phyloP scores from a whole-genome alignment of 35 echinoderm and acorn worm species.

The Apostichopus japonicus region DNA sequence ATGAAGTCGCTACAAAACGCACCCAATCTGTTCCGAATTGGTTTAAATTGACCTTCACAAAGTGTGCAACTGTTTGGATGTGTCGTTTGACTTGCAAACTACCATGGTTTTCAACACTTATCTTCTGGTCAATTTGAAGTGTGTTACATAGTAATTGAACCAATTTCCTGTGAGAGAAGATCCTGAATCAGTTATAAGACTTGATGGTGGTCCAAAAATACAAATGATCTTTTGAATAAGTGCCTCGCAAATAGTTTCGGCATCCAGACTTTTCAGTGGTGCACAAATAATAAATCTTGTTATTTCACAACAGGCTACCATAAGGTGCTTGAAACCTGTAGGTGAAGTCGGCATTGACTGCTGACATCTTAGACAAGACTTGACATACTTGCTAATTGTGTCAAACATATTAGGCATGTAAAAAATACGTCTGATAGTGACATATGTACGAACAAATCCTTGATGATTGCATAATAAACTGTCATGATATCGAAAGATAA shows the following conservation, averaged over 20 bases:
- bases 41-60: slow-evolving; percentile 43
- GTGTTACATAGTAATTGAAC: slow-evolving; percentile 40
- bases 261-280: slow-evolving; percentile 49
- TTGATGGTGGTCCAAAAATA: slow-evolving; percentile 56
- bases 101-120: slow-evolving; percentile 60
- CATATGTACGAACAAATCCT: neutral
- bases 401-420: slow-evolving; percentile 53
- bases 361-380: slow-evolving; percentile 37
- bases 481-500: too few relatives aligned
- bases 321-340: slow-evolving; percentile 54
- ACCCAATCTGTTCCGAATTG: slow-evolving; percentile 53
- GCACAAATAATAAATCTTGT: slow-evolving; percentile 59
- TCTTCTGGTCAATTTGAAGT: slow-evolving; percentile 20
- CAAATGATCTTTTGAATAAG: slow-evolving; percentile 50
- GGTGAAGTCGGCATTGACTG: slow-evolving; percentile 51
- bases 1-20: slow-evolving; percentile 17
- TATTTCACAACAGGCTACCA: slow-evolving; percentile 55
- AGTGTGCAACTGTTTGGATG: slow-evolving; percentile 27
- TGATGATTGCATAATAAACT: too few relatives aligned
- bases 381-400: slow-evolving; percentile 15
- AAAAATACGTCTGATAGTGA: slow-evolving; percentile 28
- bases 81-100: slow-evolving; percentile 43
- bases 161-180: slow-evolving; percentile 61
- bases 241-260: slow-evolving; percentile 48
- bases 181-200: slow-evolving; percentile 58